phyloP scores from a whole-genome alignment of 2,113 vertebrate species.

The Lophura nycthemera region DNA sequence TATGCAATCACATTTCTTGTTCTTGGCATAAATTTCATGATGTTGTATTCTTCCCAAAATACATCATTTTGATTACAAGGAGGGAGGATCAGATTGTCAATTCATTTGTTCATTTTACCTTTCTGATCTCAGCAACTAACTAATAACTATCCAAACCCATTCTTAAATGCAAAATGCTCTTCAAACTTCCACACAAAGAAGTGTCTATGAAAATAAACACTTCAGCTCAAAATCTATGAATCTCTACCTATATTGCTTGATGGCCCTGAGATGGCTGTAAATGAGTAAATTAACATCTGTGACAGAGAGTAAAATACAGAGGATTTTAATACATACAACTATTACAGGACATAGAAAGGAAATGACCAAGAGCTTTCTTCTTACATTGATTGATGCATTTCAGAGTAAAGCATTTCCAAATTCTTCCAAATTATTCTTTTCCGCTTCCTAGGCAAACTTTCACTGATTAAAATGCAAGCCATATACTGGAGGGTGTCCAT shows the following conservation, averaged over 20 bases:
- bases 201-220: neutral
- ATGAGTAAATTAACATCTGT: neutral
- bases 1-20: neutral
- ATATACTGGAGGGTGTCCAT: neutral
- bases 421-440: neutral
- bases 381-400: neutral
- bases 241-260: neutral
- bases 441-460: neutral
- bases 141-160: neutral
- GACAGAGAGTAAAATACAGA: neutral
- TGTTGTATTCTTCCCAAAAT: neutral
- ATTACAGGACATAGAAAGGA: neutral
- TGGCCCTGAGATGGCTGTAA: neutral
- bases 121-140: neutral
- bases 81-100: neutral
- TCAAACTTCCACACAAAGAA: neutral
- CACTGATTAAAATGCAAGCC: neutral
- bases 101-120: neutral
- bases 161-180: neutral
- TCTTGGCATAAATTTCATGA: neutral
- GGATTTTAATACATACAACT: neutral
- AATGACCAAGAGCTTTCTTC: neutral
- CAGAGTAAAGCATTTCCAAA: neutral
- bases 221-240: neutral
- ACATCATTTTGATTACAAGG: neutral